Evolutionary conservation across 2,888 invertebrate genomes (phyloP).

Genomic region (Halocaridina rubra): DNA sequence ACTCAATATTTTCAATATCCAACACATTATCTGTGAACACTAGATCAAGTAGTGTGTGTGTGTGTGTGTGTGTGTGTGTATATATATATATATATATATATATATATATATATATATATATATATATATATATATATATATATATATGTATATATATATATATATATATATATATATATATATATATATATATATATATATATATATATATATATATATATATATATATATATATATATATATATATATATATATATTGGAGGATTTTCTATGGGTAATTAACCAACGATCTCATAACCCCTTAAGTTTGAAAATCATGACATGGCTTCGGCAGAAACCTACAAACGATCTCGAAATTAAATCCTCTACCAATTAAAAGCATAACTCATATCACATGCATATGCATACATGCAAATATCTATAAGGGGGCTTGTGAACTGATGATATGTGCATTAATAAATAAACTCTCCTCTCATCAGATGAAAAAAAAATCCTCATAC

Average conservation of each 20-base stretch:
- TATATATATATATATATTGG: background rate
- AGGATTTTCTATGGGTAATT: no score
- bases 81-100: background rate
- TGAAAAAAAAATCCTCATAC: background rate
- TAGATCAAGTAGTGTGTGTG: no score
- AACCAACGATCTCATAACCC: no score
- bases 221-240: background rate
- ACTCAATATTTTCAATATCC: no score
- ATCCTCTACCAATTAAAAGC: no score
- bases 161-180: background rate
- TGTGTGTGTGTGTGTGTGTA: background rate
- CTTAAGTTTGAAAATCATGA: no score
- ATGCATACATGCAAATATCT: no score
- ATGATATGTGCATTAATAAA: no score
- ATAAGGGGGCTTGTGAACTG: no score
- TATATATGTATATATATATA: background rate
- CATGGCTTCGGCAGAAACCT: no score
- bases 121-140: background rate
- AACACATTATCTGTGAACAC: no score
- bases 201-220: slow-evolving; percentile 1
- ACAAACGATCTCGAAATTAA: no score
- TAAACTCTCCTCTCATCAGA: background rate
- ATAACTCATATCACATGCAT: background rate
- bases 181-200: background rate
- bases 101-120: background rate